Conservation (phyloP, 2,888 invertebrate species). For the Therioaphis trifolii region DNA sequence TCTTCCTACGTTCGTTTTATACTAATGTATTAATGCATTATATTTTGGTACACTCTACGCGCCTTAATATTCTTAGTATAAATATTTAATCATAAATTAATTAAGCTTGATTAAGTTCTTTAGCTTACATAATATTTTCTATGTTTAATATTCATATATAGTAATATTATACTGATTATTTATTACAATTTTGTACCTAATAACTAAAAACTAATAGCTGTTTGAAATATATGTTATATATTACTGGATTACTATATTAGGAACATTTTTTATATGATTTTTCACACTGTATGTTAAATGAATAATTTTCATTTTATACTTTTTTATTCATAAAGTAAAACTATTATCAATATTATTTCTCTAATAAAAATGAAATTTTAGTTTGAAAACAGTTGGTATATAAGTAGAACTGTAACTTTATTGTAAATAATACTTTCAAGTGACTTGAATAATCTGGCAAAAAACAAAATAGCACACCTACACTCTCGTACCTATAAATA, state of each 20-base stretch:
- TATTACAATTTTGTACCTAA: too few species aligned
- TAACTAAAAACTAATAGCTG: too few species aligned
- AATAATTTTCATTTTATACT: too few species aligned
- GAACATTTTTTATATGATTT: background rate
- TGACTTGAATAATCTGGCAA: slow-evolving; percentile 29
- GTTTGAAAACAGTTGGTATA: background rate
- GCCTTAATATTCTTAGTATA: too few species aligned
- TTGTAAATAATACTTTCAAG: background rate
- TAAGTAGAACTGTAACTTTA: background rate
- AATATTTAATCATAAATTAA: slow-evolving; percentile 15
- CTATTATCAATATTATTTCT: background rate
- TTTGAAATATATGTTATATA: too few species aligned
- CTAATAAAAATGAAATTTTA: background rate
- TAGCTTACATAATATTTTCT: background rate
- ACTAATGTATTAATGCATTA: slow-evolving; percentile 11
- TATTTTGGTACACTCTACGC: background rate
- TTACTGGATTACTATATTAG: too few species aligned
- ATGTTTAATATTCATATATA: background rate
- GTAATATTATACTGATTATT: too few species aligned
- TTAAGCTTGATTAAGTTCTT: background rate
- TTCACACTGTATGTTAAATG: background rate
- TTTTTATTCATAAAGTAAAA: background rate
- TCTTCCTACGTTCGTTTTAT: slow-evolving; percentile 29
- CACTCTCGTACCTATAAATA: slow-evolving; percentile 33
- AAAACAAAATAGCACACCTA: slow-evolving; percentile 36